Evolutionary conservation across 2,888 invertebrate species (phyloP), one percentile per base, ranked within the genome.

Genomic region (Drosophila gaucha): DNA sequence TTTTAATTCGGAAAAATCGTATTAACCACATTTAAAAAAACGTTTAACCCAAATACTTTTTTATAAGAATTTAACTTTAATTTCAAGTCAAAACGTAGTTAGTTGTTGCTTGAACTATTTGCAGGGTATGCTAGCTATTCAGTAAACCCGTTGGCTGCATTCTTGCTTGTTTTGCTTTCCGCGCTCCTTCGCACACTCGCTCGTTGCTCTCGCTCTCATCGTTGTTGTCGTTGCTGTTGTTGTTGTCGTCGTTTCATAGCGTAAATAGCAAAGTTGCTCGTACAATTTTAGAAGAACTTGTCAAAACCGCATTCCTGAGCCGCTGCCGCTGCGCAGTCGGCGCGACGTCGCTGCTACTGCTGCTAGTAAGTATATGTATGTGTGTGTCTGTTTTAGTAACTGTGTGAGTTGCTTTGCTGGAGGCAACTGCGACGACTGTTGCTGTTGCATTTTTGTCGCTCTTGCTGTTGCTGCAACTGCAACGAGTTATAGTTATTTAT

Each of bases 231-330:
- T 46, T 46, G 68, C 56, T 57, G 70, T 50, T 64, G 73, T 49
- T 41, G 69, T 60, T 55, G 70, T 51, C 64, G 86, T 76, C 74
- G 87, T 85, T 88, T 86, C 85, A 89, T 89, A 88, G 86, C 89
- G 82, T 88, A 89, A 86, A 86, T 86, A 86, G 86, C 89, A 86
- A 89, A 88, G 90, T 88, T 89, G 90, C 78, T 88, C 89, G 86
- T 83, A 90, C 90, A 89, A 88, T 88, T 90, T 89, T 90, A 90
- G 89, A 90, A 90, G 90, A 90, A 90, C 90, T 90, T 89, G 90
- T 90, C 90, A 90, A 90, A 90, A 90, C 90, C 90, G 80, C 90
- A 90, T 90, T 90, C 90, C 90, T 79, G 52, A 78, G 70, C 38
- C 76, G 57, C 87, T 67, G 88, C 74, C 51, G 70, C 88, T 71